Base-by-base conservation (phyloP, 2,113 vertebrate genomes). In the Podarcis cretensis region DNA sequence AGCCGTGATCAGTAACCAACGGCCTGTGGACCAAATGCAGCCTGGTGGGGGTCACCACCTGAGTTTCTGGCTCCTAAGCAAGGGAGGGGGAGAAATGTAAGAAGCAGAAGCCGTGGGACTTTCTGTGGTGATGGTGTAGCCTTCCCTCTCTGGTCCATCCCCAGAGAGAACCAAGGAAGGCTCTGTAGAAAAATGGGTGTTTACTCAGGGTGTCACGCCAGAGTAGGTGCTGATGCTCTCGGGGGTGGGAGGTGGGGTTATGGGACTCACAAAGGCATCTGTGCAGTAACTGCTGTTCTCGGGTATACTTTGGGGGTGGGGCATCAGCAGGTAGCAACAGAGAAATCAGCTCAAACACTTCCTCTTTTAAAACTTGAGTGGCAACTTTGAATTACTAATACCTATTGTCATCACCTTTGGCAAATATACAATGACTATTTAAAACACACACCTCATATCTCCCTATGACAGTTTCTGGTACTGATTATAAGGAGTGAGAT, bases 401-500 rank as follows among this genome's bases (percentile, higher is more conserved):
- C 57, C 27, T 9, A 20, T 71, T 48, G 65, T 9, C 9, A n/a
- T 20, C 43, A 5, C 30, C 43, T 32, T 73, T 5, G 3, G n/a
- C 43, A 32, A 43, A 57, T 57, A 73, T 32, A 12, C 43, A 4
- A 54, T 21, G 40, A 73, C 68, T 73, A 20, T 48, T 59, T n/a
- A 80, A 80, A 30, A 80, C n/a, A 35, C 18, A 7, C 18, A 69
- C 3, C 27, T 7, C 23, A 43, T 23, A 25, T 77, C 63, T 68
- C 25, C 25, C 63, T 30, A 68, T 35, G 37, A 69, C 18, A 0
- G 8, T 27, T 21, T 48, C 48, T 10, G 40, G 40, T 20, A 0
- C 12, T 6, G 43, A 43, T n/a, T 79, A 59, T 25, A 59, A 27
- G 27, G 1, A 0, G 35, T 2, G 0, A 0, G 8, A 3, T 6